Percentiles rank a stretch among this genome's conserved stretches.
These are phyloP conservation scores for Rambutsinella grinnellia DNA, from an alignment of 2,888 invertebrate species.

Conservation along the genomic window DNA sequence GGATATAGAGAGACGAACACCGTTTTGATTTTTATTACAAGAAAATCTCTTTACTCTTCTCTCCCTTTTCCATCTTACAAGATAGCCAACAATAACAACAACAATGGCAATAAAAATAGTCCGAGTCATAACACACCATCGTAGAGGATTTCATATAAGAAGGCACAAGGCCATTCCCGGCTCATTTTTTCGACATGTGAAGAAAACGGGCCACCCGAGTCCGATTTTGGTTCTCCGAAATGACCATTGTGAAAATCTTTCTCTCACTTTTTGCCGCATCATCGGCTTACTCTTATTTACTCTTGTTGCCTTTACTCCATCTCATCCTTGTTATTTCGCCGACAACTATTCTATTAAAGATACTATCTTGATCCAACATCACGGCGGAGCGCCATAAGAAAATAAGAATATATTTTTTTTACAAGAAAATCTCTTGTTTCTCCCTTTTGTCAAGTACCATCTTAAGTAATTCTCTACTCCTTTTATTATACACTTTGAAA, in stretches of 20 bases:
- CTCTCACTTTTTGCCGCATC: constrained; percentile 6
- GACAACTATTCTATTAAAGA: background rate
- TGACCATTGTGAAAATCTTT: constrained; percentile 50
- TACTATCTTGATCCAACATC: background rate
- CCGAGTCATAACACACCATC: constrained; percentile 10
- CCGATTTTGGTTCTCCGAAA: constrained; percentile 64
- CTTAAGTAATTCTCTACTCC: background rate
- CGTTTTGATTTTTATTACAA: constrained; percentile 30
- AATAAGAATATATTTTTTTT: background rate
- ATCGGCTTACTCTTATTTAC: constrained; percentile 23
- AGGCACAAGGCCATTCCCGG: constrained; percentile 42
- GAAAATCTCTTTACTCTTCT: constrained; percentile 1
- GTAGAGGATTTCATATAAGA: background rate
- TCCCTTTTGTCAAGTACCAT: background rate
- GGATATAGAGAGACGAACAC: background rate
- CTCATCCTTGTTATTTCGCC: constrained; percentile 5
- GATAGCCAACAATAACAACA: constrained; percentile 3
- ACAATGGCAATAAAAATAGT: constrained; percentile 21
- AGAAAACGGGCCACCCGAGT: constrained; percentile 63
- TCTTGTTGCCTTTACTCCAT: constrained; percentile 1
- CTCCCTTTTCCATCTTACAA: background rate
- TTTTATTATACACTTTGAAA: constrained; percentile 12
- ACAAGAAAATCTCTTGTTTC: background rate
- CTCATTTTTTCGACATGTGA: constrained; percentile 42
- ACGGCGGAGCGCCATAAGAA: background rate